Base-by-base conservation (phyloP, 2,113 vertebrate genomes). In the Tachuris rubrigastra region DNA sequence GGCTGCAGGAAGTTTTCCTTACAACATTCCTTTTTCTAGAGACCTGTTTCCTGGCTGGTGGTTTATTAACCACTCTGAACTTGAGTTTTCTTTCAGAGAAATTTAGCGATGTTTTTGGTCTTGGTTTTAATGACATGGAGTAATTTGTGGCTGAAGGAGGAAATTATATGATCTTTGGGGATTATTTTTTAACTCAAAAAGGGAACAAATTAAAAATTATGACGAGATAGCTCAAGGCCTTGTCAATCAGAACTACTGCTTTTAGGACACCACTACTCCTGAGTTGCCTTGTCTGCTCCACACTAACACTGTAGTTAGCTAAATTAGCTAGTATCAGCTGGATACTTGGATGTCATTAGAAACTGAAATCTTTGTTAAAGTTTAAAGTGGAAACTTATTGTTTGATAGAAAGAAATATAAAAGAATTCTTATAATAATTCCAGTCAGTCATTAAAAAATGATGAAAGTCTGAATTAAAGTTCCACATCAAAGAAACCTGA, bases 401-500 rank as follows among this genome's bases (percentile, higher is more conserved):
- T 86, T 74, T 91, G 65, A 72, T 74, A 74, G 50, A 69, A 74
- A 83, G 65, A 87, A 83, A 67, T 31, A 75, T 37, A 50, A 67
- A 65, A 79, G 47, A 86, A 63, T 47, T 52, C 56, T 88, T 84
- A 11, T 39, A 77, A 80, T 85, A 88, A n/a, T 66, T 71, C 55
- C 39, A 88, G 78, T 67, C 79, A 55, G 25, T 59, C 41, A 52
- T 84, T 27, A 7, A 68, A 81, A 90, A 95, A 69, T 41, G 46
- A 88, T 67, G 55, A 41, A 85, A 77, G 30, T 85, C 60, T 84
- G 83, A 88, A 78, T 84, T 93, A 78, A 90, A 56, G 16, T 86
- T 90, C 24, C 50, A 80, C 73, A 81, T 92, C 65, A 95, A 87
- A 92, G 86, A 85, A 90, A 93, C 47, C 46, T 89, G 65, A 92